Conservation (phyloP, 2,888 invertebrate species). For the Diplazon laetatorius region DNA sequence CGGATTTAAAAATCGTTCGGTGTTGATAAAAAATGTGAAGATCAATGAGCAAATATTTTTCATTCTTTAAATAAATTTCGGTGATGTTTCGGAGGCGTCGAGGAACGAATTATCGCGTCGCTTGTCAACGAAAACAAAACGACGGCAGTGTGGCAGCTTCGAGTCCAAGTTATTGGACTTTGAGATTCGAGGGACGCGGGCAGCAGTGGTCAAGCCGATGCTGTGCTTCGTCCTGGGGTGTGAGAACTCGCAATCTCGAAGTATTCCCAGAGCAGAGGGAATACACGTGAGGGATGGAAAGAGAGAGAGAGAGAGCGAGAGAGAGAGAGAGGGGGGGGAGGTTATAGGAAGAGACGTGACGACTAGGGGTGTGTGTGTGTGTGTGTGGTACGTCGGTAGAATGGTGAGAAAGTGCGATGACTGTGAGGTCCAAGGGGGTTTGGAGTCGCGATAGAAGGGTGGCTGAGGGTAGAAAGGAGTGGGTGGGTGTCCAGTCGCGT, state of each 20-base stretch:
- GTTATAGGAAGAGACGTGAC: conserved; percentile 55
- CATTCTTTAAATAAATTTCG: no score
- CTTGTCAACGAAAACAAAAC: not conserved
- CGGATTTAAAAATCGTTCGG: no score
- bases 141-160: not conserved
- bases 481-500: conserved; percentile 74
- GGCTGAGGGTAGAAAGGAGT: conserved; percentile 46
- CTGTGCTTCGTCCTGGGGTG: conserved; percentile 52
- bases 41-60: no score
- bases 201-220: conserved; percentile 46
- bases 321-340: conserved; percentile 52
- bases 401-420: conserved; percentile 71
- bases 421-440: conserved; percentile 65
- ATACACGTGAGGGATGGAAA: no score
- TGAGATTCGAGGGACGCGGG: conserved; percentile 44
- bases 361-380: conserved; percentile 56
- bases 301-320: conserved; percentile 7
- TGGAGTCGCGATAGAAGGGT: conserved; percentile 35
- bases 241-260: conserved; percentile 72
- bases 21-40: no score
- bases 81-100: not conserved
- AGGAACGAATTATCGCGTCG: conserved; percentile 5
- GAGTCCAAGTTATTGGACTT: conserved; percentile 56
- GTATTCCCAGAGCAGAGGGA: conserved; percentile 70
- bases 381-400: conserved; percentile 60